Conservation (phyloP, 2,797 vertebrate genomes). For the Hippoglossus hippoglossus region DNA sequence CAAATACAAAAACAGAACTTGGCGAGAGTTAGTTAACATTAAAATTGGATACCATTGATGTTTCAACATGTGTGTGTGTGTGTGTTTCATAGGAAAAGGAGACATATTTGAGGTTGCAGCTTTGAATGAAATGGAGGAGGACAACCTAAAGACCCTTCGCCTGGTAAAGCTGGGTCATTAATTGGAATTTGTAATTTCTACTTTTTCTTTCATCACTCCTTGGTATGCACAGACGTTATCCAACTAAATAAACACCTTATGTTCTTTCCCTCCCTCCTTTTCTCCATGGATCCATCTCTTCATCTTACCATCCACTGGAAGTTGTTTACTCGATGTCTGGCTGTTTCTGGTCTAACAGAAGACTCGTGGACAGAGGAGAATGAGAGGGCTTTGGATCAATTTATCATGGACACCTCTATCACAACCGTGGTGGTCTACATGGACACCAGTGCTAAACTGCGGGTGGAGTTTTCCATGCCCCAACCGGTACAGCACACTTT, state of each 20-base stretch:
- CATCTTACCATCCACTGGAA: conserved; percentile 34
- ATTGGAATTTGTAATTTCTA: not conserved
- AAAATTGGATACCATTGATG: too few species aligned
- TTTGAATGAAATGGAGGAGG: conserved; percentile 43
- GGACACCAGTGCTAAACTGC: conserved; percentile 56
- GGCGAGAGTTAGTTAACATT: too few species aligned
- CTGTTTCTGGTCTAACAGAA: conserved; percentile 75
- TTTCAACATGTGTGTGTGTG: too few species aligned
- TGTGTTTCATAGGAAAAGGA: not conserved
- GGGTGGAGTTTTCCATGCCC: conserved; percentile 79
- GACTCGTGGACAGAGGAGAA: conserved; percentile 84
- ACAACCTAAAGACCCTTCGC: conserved; percentile 17
- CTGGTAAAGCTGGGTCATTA: conserved; percentile 39
- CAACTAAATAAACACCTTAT: not conserved
- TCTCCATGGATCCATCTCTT: not conserved
- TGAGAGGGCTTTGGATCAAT: conserved; percentile 77
- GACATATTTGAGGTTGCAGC: not conserved
- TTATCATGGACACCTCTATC: conserved; percentile 78
- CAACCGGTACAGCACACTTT: conserved; percentile 75
- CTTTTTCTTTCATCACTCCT: not conserved
- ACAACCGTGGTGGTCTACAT: conserved; percentile 70
- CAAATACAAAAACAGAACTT: too few species aligned
- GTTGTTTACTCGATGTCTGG: conserved; percentile 72
- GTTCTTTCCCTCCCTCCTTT: not conserved
- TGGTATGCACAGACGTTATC: not conserved